A percentile compares a stretch with the other conserved stretches of the same genome.
These are phyloP conservation scores for Hestina assimilis DNA, from an alignment of 1,140 invertebrate species.

Conservation along the genomic window DNA sequence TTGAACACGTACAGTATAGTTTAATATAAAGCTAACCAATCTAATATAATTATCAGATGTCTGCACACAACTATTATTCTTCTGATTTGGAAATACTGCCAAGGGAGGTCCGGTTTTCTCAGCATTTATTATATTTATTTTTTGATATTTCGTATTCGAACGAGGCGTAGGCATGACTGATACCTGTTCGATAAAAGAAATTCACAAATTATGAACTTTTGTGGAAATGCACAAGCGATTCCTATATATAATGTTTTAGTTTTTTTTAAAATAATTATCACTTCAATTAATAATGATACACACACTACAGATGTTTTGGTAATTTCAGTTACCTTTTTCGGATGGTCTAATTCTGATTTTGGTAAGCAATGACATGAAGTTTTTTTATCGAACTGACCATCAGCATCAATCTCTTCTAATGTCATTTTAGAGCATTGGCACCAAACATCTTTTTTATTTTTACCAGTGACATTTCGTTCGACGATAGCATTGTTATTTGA, in stretches of 20 bases:
- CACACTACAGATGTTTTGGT: too few species aligned
- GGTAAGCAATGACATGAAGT: not conserved
- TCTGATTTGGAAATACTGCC: not conserved
- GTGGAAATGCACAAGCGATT: too few species aligned
- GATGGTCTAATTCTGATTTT: not conserved
- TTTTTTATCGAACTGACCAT: not conserved
- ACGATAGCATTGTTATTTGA: too few species aligned
- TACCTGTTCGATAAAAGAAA: not conserved
- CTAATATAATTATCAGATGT: slow-evolving; percentile 49
- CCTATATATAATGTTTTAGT: too few species aligned
- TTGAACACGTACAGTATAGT: too few species aligned
- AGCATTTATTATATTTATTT: too few species aligned
- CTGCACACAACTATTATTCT: slow-evolving; percentile 24
- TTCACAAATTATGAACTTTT: too few species aligned
- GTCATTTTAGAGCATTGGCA: slow-evolving; percentile 16
- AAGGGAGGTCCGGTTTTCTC: too few species aligned
- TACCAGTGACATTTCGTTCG: too few species aligned
- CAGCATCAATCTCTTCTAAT: slow-evolving; percentile 5
- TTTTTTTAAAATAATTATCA: too few species aligned
- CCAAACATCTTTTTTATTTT: not conserved
- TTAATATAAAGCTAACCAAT: slow-evolving; percentile 32
- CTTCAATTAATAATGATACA: too few species aligned
- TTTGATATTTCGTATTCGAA: not conserved
- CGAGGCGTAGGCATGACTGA: not conserved
- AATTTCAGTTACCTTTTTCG: not conserved